Percentiles rank a stretch among this genome's conserved stretches.
Conservation (phyloP, 2,797 vertebrate species). For the Sorex maritimensis region DNA sequence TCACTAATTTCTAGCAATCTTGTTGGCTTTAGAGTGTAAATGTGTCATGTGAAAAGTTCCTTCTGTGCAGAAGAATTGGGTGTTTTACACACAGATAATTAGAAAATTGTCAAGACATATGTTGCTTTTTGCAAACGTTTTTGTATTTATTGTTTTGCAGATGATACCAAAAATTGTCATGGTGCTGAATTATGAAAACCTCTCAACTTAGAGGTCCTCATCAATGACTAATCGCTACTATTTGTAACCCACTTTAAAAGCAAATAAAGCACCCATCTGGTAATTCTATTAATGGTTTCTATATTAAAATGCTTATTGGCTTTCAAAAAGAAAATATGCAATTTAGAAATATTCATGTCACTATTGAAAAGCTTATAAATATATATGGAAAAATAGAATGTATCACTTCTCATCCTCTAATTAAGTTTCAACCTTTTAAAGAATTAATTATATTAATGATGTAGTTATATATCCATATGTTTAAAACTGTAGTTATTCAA, state of each 20-base stretch:
- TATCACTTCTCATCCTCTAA: slow-evolving; percentile 57
- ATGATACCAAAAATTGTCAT: slow-evolving; percentile 80
- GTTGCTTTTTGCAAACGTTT: slow-evolving; percentile 76
- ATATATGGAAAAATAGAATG: slow-evolving; percentile 74
- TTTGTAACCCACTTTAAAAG: slow-evolving; percentile 83
- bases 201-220: slow-evolving; percentile 78
- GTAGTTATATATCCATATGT: background rate
- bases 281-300: slow-evolving; percentile 79
- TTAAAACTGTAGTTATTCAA: slow-evolving; percentile 49
- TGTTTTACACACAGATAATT: slow-evolving; percentile 72
- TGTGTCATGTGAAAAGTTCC: slow-evolving; percentile 73
- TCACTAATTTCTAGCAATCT: slow-evolving; percentile 77
- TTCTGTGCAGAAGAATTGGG: slow-evolving; percentile 62
- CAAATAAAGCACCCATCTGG: slow-evolving; percentile 80
- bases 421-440: slow-evolving; percentile 69
- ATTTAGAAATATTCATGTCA: slow-evolving; percentile 83
- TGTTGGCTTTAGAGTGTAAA: slow-evolving; percentile 67
- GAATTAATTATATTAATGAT: slow-evolving; percentile 69
- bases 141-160: slow-evolving; percentile 79
- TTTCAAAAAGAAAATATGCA: slow-evolving; percentile 82
- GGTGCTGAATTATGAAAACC: slow-evolving; percentile 59
- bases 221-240: slow-evolving; percentile 84
- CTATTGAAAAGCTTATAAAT: slow-evolving; percentile 71
- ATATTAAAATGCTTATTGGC: slow-evolving; percentile 78
- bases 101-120: slow-evolving; percentile 78